Evolutionary conservation across 2,113 vertebrate species (phyloP), one percentile per base, ranked within the genome.

Genomic region (Austrofundulus limnaeus): DNA sequence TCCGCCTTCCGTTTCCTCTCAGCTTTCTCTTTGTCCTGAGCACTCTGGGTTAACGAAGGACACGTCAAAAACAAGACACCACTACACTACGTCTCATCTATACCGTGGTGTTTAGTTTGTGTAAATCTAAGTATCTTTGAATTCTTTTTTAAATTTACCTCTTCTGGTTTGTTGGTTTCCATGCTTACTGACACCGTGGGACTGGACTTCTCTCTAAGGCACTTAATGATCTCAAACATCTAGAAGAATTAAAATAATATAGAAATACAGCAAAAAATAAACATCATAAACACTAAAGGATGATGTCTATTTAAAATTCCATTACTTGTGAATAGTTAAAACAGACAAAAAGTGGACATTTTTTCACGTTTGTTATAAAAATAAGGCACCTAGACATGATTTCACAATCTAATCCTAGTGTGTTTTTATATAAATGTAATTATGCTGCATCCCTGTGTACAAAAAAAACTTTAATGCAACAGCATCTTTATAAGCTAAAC

Each of bases 1-100:
- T 98, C 97, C 0, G 96, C 96, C 63, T 99, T 99, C 64, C 95
- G 94, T 89, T 98, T 99, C 12, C 95, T 88, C 78, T 98, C 96
- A 16, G 95, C 95, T 61, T 98, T 99, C 82, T 99, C 97, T 85
- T 96, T 96, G 78, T 98, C 96, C 54, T 96, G 95, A 81, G 72
- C 83, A 62, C 81, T 94, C 93, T 98, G 89, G 39, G 65, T 15
- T n/a, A 78, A 55, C 15, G 24, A 37, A 66, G 11, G 16, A 58
- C 19, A 55, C 47, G 21, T 51, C 9, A 48, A 16, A 51, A n/a
- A 25, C 21, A 5, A 46, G 6, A 4, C 2, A 15, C 19, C 15
- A 13, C 1, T 13, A 4, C 12, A 39, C 34, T 48, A 28, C 25
- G 16, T 14, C 5, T 11, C 2, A 48, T 20, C 12, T 41, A 16